phyloP scores from a whole-genome alignment of 2,888 invertebrate genomes.

The Theretra japonica region DNA sequence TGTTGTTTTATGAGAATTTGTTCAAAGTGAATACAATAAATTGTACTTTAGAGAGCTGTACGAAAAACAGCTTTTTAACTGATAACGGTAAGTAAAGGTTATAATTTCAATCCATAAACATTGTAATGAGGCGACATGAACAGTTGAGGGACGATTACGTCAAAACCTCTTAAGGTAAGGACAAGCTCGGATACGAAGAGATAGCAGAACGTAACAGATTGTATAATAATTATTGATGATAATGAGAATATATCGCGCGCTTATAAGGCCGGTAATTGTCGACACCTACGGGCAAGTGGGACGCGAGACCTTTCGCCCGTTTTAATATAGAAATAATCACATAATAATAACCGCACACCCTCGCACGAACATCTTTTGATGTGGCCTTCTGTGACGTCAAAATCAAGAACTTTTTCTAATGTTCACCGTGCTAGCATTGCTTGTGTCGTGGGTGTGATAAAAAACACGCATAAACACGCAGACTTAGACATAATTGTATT shows the following conservation, averaged over 20 bases:
- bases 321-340: constrained; percentile 27
- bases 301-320: constrained; percentile 34
- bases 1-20: no score
- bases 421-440: neutral
- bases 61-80: neutral
- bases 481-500: no score
- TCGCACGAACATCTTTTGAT: neutral
- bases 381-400: neutral
- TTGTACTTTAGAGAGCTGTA: neutral
- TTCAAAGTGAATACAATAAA: no score
- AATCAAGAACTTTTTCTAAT: neutral
- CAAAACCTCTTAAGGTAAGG: neutral
- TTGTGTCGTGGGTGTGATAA: no score
- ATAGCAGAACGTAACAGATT: neutral
- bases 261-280: constrained; percentile 25
- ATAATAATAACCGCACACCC: neutral
- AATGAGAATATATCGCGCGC: constrained; percentile 3
- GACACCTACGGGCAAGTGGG: constrained; percentile 30
- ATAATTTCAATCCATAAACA: neutral
- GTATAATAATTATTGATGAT: constrained; percentile 18
- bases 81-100: neutral
- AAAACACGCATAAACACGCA: no score
- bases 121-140: neutral
- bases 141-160: neutral
- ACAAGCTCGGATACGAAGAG: neutral